Evolutionary conservation across 1,140 invertebrate genomes (phyloP).

Genomic region (Drosophila saltans): DNA sequence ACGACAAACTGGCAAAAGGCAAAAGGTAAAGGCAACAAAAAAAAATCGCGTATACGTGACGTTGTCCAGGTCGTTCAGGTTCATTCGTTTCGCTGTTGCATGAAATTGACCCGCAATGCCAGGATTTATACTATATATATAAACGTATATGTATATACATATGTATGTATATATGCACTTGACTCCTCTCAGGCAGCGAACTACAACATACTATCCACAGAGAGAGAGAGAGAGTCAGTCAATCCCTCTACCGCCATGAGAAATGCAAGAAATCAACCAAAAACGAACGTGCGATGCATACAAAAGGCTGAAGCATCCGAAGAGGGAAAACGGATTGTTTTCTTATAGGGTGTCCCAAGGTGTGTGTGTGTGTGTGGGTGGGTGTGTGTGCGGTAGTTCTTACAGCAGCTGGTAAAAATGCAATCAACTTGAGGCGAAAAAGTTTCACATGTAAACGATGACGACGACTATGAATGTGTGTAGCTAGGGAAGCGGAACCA

Average conservation of each 20-base stretch:
- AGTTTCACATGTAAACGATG: conserved; percentile 58
- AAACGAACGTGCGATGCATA: conserved; percentile 78
- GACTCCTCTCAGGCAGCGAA: conserved; percentile 43
- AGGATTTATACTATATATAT: conserved; percentile 68
- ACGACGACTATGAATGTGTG: conserved; percentile 32
- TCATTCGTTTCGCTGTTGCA: conserved; percentile 62
- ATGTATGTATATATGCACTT: conserved; percentile 38
- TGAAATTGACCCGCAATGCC: conserved; percentile 78
- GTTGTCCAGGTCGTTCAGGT: conserved; percentile 67
- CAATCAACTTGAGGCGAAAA: conserved; percentile 77
- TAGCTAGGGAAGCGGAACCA: conserved; percentile 60
- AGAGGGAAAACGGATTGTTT: conserved; percentile 64
- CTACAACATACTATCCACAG: conserved; percentile 28
- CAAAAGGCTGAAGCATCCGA: conserved; percentile 44
- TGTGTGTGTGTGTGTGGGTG: conserved; percentile 30
- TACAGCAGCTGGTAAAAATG: conserved; percentile 65
- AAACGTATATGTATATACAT: conserved; percentile 7
- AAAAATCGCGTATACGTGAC: conserved; percentile 73
- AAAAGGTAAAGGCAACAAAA: conserved; percentile 19
- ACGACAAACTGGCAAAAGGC: conserved; percentile 42
- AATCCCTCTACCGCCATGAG: conserved; percentile 58
- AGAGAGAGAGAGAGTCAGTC: conserved; percentile 30
- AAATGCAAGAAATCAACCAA: conserved; percentile 81
- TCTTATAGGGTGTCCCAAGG: conserved; percentile 40
- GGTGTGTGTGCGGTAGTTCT: conserved; percentile 7